Percentiles rank a stretch among this genome's conserved stretches.
Conservation (phyloP, 2,113 vertebrate genomes). For the Castor canadensis region DNA sequence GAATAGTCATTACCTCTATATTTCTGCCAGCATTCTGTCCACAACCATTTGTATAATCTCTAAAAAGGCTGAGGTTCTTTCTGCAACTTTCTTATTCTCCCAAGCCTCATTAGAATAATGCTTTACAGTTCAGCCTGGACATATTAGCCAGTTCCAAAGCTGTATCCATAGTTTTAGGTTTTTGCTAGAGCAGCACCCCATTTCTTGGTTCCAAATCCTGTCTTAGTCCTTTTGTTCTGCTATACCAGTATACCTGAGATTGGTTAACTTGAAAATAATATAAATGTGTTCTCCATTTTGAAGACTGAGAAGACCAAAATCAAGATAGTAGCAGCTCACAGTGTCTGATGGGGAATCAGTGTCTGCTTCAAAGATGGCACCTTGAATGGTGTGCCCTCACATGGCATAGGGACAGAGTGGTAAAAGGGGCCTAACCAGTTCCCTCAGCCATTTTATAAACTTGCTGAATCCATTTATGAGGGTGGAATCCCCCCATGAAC, state of each 20-base stretch:
- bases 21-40: not conserved
- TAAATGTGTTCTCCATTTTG: not conserved
- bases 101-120: not conserved
- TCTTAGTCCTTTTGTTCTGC: not conserved
- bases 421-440: not conserved
- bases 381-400: not conserved
- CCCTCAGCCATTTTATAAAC: not conserved
- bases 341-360: not conserved
- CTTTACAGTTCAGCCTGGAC: not conserved
- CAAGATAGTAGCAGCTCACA: not conserved
- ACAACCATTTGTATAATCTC: not conserved
- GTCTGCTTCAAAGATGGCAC: not conserved
- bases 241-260: not conserved
- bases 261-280: not conserved
- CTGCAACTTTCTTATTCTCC: not conserved
- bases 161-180: not conserved
- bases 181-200: not conserved
- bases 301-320: not conserved
- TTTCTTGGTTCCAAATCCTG: not conserved
- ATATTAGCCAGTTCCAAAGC: not conserved
- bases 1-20: not conserved
- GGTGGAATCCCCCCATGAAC: not conserved
- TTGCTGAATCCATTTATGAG: not conserved
- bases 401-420: not conserved
- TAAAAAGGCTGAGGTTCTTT: not conserved